These are phyloP conservation scores for Lasioglossum leucozonium DNA, from an alignment of 2,888 invertebrate genomes.

Conservation along the genomic window DNA sequence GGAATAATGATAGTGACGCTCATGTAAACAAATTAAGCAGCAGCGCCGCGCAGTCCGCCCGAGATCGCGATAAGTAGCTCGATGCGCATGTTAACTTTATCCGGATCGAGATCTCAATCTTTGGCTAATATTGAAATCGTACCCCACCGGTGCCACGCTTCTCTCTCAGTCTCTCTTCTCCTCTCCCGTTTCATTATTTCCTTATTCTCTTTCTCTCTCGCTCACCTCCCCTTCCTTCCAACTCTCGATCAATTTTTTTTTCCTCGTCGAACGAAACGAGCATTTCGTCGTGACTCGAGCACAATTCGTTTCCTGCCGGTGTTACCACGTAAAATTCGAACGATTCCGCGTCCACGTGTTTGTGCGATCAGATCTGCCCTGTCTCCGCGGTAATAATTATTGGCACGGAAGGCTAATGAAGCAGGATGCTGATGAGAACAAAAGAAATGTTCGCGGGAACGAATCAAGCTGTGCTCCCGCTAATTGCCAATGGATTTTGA, in stretches of 20 bases:
- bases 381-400: neutral
- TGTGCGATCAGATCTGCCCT: slow-evolving; percentile 14
- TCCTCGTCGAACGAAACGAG: slow-evolving; percentile 8
- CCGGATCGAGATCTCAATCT: slow-evolving; percentile 53
- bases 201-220: neutral
- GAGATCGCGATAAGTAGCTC: slow-evolving; percentile 56
- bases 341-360: slow-evolving; percentile 19
- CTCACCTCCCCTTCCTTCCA: neutral
- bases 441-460: neutral
- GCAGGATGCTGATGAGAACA: neutral
- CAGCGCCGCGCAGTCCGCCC: slow-evolving; percentile 41
- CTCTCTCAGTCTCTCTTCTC: neutral
- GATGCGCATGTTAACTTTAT: slow-evolving; percentile 53
- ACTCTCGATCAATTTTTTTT: neutral
- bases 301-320: neutral
- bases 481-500: neutral
- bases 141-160: slow-evolving; percentile 24
- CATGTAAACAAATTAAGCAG: slow-evolving; percentile 63
- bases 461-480: neutral
- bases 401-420: neutral
- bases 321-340: neutral
- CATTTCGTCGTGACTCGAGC: neutral
- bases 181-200: neutral
- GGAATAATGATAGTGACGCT: slow-evolving; percentile 47
- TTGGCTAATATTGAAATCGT: slow-evolving; percentile 60